A percentile compares a stretch with the other conserved stretches of the same genome.
These are phyloP conservation scores for Phrynocephalus guinanensis DNA, from an alignment of 2,797 vertebrate genomes.

Conservation along the genomic window DNA sequence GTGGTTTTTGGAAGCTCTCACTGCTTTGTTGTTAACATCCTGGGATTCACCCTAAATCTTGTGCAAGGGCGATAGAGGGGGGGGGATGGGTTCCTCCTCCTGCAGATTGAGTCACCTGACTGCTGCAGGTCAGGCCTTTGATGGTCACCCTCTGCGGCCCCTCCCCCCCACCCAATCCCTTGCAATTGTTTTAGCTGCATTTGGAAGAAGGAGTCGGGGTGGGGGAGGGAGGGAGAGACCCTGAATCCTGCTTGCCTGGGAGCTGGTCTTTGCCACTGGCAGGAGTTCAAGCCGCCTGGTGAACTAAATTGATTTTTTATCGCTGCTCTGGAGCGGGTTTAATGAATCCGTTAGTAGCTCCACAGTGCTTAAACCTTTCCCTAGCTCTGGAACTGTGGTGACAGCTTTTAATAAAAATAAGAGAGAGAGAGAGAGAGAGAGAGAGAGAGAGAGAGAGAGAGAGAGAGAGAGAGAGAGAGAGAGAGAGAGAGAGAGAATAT, in stretches of 20 bases:
- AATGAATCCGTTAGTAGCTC: constrained; percentile 86
- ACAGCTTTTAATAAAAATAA: constrained; percentile 49
- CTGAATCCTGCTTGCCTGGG: constrained; percentile 63
- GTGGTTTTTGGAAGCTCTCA: too few relatives aligned
- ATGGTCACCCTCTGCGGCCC: too few relatives aligned
- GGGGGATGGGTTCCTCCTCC: too few relatives aligned
- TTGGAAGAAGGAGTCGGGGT: not conserved
- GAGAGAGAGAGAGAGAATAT: constrained; percentile 18
- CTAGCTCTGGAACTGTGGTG: constrained; percentile 61
- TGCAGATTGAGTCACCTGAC: too few relatives aligned
- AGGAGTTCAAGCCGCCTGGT: constrained; percentile 78
- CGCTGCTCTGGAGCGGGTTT: constrained; percentile 81
- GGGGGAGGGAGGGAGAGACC: not conserved
- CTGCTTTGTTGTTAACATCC: too few relatives aligned
- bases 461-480: constrained; percentile 26
- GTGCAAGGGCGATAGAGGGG: too few relatives aligned
- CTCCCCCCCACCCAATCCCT: not conserved
- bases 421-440: constrained; percentile 23
- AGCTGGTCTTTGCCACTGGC: constrained; percentile 74
- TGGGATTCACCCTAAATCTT: too few relatives aligned
- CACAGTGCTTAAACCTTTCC: constrained; percentile 76
- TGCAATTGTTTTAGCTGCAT: constrained; percentile 21
- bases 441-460: not conserved
- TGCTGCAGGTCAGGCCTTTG: too few relatives aligned
- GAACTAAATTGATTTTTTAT: constrained; percentile 89